Evolutionary conservation across 2,888 invertebrate genomes (phyloP), one percentile per base, ranked within the genome.

Genomic region (Leptinotarsa peninsularis): DNA sequence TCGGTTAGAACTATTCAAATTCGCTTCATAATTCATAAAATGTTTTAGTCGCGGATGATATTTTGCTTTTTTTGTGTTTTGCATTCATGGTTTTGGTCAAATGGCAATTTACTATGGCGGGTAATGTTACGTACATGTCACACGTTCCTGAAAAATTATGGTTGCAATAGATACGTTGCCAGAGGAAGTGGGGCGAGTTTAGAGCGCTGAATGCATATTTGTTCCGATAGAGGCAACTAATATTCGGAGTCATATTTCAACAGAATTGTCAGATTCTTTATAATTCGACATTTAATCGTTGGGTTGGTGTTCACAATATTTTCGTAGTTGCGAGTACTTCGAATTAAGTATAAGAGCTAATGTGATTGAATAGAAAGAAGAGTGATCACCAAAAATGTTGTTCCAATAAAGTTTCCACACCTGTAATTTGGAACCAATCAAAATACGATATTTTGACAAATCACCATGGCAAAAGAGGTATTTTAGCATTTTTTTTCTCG

Each of bases 51-150:
- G 50, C 49, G 33, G 23, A 23, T 43, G 66, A 33, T n/a, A 66
- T 66, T 66, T 43, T 58, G n/a, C 7, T 7, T 58, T 58, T 27
- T 58, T 58, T 23, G 67, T 67, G 50, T 67, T 67, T 21, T 67
- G 67, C 23, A 18, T 50, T 17, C 18, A 67, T 67, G 67, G 67
- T 67, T 50, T 67, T 50, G 50, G 67, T 67, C 67, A 67, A 50
- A 67, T 49, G 66, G 67, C 23, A 50, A 67, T 49, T 67, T 50
- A 67, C 67, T 49, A 67, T 21, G 49, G n/a, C 67, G 50, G 49
- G 21, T 67, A 50, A 67, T 67, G 67, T 67, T 49, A 67, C 49
- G 67, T 67, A 63, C 63, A 63, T 63, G 63, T 63, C n/a, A 63
- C 63, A 63, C 43, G 33, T 27, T 43, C 27, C 63, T 43, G 63